Base-by-base conservation (phyloP, 92 coral and sea anemone species). In the Bergia sp. region DNA sequence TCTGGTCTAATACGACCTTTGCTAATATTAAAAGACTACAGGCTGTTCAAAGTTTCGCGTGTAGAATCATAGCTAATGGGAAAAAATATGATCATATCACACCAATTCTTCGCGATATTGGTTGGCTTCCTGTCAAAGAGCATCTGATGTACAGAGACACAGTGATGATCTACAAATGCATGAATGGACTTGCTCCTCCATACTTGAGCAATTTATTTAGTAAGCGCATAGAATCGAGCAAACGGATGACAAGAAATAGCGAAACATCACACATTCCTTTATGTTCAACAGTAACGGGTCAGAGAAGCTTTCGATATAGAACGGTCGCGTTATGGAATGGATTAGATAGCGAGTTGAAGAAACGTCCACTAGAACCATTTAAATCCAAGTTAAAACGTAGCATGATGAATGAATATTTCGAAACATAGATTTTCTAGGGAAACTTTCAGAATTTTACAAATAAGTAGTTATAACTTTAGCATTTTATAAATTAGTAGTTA, bases 281-380 rank as follows among this genome's bases (percentile, higher is more conserved):
- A 76, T 90, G 58, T 78, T 82, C 50, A 90, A 65, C 92, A n/a
- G 76, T 9, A n/a, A 71, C 41, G 3, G 76, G 76, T n/a, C 76
- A 71, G 76, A 71, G 76, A 71, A 23, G 39, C 6, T 71, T 71
- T 71, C 40, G 40, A 13, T 58, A 15, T 58, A 15, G 66, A 58
- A 8, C 66, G n/a, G 66, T 58, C n/a, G n/a, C n/a, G 21, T 1
- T 58, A 18, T 58, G 66, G n/a, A 58, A 58, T 5, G 55, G 55
- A 49, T 49, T 49, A 49, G 55, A 49, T 49, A 49, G 11, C 55
- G 55, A 49, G 55, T 49, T 49, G 55, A 49, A 49, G 10, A 49
- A 49, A 49, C 55, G 5, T 49, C 55, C 55, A 49, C 55, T 49
- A 49, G 55, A 49, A 49, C 55, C 55, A 49, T 49, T 49, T 0